A percentile compares a stretch with the other conserved stretches of the same genome.
phyloP scores from a whole-genome alignment of 2,888 invertebrate species.

The Drosophila nigritarsus region DNA sequence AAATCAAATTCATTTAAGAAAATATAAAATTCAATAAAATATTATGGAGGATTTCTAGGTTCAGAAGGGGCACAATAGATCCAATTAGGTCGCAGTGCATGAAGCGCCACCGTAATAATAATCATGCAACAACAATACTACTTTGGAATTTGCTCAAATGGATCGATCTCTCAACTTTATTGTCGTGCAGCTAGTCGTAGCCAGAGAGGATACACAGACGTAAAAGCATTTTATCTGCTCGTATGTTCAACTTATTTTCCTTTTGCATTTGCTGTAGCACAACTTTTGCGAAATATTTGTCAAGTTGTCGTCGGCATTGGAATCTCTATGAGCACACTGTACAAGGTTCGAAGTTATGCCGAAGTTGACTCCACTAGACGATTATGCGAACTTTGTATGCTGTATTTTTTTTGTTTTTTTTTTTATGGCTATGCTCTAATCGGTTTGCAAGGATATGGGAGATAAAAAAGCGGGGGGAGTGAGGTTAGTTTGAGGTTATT shows the following conservation, averaged over 20 bases:
- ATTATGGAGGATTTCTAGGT: neutral
- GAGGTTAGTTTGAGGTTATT: conserved; percentile 1
- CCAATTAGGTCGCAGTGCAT: neutral
- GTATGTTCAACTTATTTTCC: neutral
- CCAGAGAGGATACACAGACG: neutral
- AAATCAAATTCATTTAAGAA: neutral
- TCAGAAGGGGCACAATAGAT: neutral
- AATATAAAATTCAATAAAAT: neutral
- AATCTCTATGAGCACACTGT: conserved; percentile 43
- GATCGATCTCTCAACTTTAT: conserved; percentile 1
- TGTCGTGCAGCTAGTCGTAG: neutral
- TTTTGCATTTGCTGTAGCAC: conserved; percentile 9
- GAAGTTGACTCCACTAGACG: conserved; percentile 45
- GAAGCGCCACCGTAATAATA: neutral
- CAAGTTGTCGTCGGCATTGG: conserved; percentile 49
- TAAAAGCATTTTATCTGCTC: neutral
- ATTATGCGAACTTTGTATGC: conserved; percentile 33
- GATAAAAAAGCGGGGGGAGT: neutral
- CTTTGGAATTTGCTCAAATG: conserved; percentile 1
- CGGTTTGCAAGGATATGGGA: conserved; percentile 2
- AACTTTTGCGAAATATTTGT: conserved; percentile 62
- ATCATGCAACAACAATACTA: neutral
- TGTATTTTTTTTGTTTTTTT: conserved; percentile 12
- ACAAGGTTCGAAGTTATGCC: conserved; percentile 52
- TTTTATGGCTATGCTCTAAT: conserved; percentile 18